Evolutionary conservation across 2,797 vertebrate species (phyloP), one percentile per base, ranked within the genome.

Genomic region (Diplodus puntazzo): DNA sequence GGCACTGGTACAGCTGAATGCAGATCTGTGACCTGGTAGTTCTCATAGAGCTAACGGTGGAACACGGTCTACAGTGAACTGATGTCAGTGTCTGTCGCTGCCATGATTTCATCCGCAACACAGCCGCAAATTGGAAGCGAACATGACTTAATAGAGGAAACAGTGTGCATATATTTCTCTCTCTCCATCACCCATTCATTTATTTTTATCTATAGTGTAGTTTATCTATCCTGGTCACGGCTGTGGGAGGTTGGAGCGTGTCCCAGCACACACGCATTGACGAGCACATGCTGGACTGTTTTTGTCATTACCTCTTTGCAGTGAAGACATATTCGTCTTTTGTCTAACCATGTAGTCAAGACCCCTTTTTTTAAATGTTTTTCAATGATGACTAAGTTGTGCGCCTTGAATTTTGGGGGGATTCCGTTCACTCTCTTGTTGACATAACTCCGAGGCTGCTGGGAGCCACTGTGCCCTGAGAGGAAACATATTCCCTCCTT

Each of bases 401-500:
- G 11, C 0, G 23, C 20, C 23, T 54, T 82, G 69, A 66, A 73
- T 75, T 89, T 81, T 78, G 53, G 80, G 83, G 71, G 65, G 79
- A 86, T 87, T 89, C 82, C 89, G 59, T 46, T 52, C 18, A 1
- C 34, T 57, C 64, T 82, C 34, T 63, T 75, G 82, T 81, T 89
- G 82, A 82, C 73, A 65, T 70, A 72, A 74, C 64, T 74, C 52
- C 30, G 69, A 73, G 45, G 23, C 62, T 73, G 62, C 70, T 66
- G 62, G 49, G 69, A 63, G 14, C 82, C 68, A 88, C 87, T 91
- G 87, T 87, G 65, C 64, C 66, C 69, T 11, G 55, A 72, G 54
- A 82, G 82, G 82, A 87, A 90, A 83, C 77, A 68, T 70, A 55
- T 79, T 86, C 30, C 23, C 5, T 78, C 58, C 67, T 77, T 34